Base-by-base conservation (phyloP, 30 jellyfish, hydroid and myxozoan genomes). In the Hydractinia symbiolongicarpus region DNA sequence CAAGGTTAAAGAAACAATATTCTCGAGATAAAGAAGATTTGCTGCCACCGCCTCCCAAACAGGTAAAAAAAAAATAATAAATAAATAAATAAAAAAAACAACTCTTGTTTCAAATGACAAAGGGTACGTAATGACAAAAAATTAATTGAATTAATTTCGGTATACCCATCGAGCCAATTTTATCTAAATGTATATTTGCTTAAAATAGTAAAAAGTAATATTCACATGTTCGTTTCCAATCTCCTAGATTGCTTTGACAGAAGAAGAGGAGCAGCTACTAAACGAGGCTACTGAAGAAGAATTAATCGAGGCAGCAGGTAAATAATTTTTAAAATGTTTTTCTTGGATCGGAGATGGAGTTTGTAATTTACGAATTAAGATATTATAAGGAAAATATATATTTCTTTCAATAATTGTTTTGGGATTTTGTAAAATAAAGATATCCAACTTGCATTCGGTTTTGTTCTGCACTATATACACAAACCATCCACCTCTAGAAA, bases 241-340 rank as follows among this genome's bases (percentile, higher is more conserved):
- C 7, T 14, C 16, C 19, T 79, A 79, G 87, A 64, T 61, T 55
- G 61, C 70, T n/a, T 67, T 79, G 14, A 79, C 87, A 21, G 81
- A 62, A n/a, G 87, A 79, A 40, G 87, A 79, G 66, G 87, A 79
- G 67, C 84, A 66, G 8, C 79, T 79, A 10, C 66, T 79, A 30
- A 66, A 79, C 15, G 79, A 62, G 44, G 87, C 87, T 11, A 79
- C 87, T 5, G 87, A 79, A 61, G 87, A 79, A 61, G 87, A 79
- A 79, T 81, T 79, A 53, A 79, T 79, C 20, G 87, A 79, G 54
- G 87, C 87, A 5, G 87, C 87, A 79, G 87, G 87, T 79, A 61
- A 49, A 6, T 55, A 19, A 49, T 50, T 9, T 9, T 50, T 50
- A 49, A 7, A 6, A 6, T 44, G 30, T 8, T 72, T 0, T 21